A percentile compares a stretch with the other conserved stretches of the same genome.
Evolutionary conservation across 2,888 invertebrate genomes (phyloP).

Genomic region (Congeria kusceri): DNA sequence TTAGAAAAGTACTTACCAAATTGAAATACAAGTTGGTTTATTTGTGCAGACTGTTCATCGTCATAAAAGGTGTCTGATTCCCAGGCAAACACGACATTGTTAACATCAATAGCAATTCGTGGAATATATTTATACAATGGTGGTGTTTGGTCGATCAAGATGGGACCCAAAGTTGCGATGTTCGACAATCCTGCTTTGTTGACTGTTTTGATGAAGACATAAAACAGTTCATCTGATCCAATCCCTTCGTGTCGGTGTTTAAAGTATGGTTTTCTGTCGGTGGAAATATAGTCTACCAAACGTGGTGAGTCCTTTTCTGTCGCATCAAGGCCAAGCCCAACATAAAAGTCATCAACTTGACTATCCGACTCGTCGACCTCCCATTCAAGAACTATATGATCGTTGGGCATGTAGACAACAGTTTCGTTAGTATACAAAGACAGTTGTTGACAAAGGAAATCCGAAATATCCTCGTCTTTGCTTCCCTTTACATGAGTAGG

Average conservation of each 20-base stretch:
- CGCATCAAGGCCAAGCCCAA: slow-evolving; percentile 57
- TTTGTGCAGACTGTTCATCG: slow-evolving; percentile 55
- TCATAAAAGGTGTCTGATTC: slow-evolving; percentile 55
- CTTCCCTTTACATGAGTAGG: not conserved
- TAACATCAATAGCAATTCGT: slow-evolving; percentile 25
- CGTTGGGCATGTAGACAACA: slow-evolving; percentile 57
- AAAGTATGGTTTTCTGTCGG: slow-evolving; percentile 41
- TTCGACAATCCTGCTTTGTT: slow-evolving; percentile 64
- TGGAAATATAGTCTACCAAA: slow-evolving; percentile 48
- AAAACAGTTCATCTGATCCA: slow-evolving; percentile 50
- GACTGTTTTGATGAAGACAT: slow-evolving; percentile 54
- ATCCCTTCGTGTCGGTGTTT: slow-evolving; percentile 54
- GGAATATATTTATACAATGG: slow-evolving; percentile 44
- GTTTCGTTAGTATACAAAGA: slow-evolving; percentile 4
- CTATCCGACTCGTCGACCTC: slow-evolving; percentile 52
- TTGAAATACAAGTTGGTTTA: slow-evolving; percentile 42
- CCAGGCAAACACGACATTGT: slow-evolving; percentile 51
- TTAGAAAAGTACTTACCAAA: slow-evolving; percentile 38
- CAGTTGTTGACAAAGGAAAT: slow-evolving; percentile 27
- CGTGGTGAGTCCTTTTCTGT: slow-evolving; percentile 37
- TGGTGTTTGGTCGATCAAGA: slow-evolving; percentile 56
- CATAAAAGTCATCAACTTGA: slow-evolving; percentile 57
- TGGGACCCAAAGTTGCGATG: slow-evolving; percentile 56
- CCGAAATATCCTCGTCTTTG: slow-evolving; percentile 16
- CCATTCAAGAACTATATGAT: slow-evolving; percentile 60